Conservation (phyloP, 2,888 invertebrate species). For the Coenonympha arcania region DNA sequence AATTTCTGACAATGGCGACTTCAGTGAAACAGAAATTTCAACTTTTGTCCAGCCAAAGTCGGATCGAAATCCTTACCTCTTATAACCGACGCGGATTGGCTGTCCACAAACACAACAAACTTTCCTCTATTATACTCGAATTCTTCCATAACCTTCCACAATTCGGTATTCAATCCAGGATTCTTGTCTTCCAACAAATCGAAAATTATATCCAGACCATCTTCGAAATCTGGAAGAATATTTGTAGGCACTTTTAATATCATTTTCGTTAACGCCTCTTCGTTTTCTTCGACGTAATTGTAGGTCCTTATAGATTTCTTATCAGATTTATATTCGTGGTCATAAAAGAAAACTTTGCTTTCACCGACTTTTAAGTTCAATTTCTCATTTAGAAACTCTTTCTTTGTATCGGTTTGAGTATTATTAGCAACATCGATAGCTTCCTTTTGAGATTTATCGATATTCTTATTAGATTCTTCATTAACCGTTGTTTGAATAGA, state of each 20-base stretch:
- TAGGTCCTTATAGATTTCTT: slow-evolving; percentile 25
- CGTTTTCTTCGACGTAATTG: slow-evolving; percentile 11
- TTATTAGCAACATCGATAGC: too few species aligned
- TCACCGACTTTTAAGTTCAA: slow-evolving; percentile 15
- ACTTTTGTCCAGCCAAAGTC: slow-evolving; percentile 47
- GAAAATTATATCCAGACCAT: slow-evolving; percentile 55
- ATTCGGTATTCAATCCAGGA: slow-evolving; percentile 55
- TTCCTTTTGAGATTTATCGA: too few species aligned
- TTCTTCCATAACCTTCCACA: slow-evolving; percentile 50
- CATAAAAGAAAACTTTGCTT: slow-evolving; percentile 21
- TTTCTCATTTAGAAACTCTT: slow-evolving; percentile 17
- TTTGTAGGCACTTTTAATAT: slow-evolving; percentile 48
- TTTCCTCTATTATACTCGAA: slow-evolving; percentile 45
- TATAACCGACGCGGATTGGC: slow-evolving; percentile 47
- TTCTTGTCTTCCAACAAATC: slow-evolving; percentile 60
- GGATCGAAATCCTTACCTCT: slow-evolving; percentile 48
- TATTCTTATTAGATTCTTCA: too few species aligned
- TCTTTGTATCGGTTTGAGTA: too few species aligned
- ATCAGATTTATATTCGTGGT: slow-evolving; percentile 27
- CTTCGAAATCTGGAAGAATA: slow-evolving; percentile 51
- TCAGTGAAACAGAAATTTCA: slow-evolving; percentile 53
- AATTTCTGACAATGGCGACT: not conserved
- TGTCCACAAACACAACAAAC: slow-evolving; percentile 49
- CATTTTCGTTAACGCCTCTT: slow-evolving; percentile 40
- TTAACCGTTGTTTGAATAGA: not conserved